These are phyloP conservation scores for Paralichthys olivaceus DNA, from an alignment of 2,113 vertebrate genomes.

Conservation along the genomic window DNA sequence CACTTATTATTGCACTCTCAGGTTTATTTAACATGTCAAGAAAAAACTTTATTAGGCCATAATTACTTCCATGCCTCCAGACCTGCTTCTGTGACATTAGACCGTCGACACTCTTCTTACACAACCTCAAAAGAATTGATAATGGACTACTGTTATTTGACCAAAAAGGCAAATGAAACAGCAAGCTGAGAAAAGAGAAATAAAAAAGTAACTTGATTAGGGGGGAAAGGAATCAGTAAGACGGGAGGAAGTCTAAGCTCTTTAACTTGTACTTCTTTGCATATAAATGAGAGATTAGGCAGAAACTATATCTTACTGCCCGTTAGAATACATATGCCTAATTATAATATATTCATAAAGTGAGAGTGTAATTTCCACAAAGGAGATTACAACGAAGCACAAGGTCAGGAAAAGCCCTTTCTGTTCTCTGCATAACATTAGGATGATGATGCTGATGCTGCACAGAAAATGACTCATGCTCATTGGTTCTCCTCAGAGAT, in stretches of 20 bases:
- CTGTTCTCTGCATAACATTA: slow-evolving; percentile 68
- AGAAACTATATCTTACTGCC: slow-evolving; percentile 85
- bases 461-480: slow-evolving; percentile 62
- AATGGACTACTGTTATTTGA: slow-evolving; percentile 38
- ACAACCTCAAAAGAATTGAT: slow-evolving; percentile 41
- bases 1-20: background rate
- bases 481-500: slow-evolving; percentile 67
- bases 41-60: background rate
- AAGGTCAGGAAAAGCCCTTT: slow-evolving; percentile 82
- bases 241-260: slow-evolving; percentile 82
- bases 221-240: slow-evolving; percentile 75
- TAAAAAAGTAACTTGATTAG: slow-evolving; percentile 72
- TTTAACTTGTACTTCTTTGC: slow-evolving; percentile 83
- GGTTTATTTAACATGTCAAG: background rate
- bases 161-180: slow-evolving; percentile 53
- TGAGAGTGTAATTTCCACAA: slow-evolving; percentile 87
- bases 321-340: slow-evolving; percentile 86
- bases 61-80: slow-evolving; percentile 17
- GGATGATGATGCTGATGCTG: slow-evolving; percentile 73
- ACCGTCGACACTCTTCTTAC: slow-evolving; percentile 4
- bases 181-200: slow-evolving; percentile 57
- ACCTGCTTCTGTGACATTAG: slow-evolving; percentile 16
- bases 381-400: slow-evolving; percentile 84
- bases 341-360: slow-evolving; percentile 88
- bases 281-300: slow-evolving; percentile 88